Evolutionary conservation across 2,113 vertebrate genomes (phyloP), one percentile per base, ranked within the genome.

Genomic region (Thalassarche chlororhynchos): DNA sequence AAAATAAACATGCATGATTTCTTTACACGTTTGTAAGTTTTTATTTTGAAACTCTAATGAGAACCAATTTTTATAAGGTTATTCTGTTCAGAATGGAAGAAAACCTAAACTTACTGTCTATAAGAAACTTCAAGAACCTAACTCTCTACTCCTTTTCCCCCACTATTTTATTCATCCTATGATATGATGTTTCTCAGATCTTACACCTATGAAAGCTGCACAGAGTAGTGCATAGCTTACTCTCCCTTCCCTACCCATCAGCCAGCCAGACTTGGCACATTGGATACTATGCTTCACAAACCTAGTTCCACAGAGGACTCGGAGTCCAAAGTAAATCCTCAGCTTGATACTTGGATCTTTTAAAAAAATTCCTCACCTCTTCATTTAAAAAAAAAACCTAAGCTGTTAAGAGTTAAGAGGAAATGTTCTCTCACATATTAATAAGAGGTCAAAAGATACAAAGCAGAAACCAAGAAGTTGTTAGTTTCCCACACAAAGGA

Each of bases 41-140:
- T 76, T 36, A 12, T 25, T 60, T 32, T 51, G 28, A 55, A 80
- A 64, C 4, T 55, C 25, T 55, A 44, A 49, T 21, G 24, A 91
- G 8, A 71, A 17, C 1, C 4, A 46, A 42, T 6, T 3, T 62
- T 76, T 51, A 18, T 15, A 60, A 32, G 6, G 5, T 55, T 71
- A 5, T 88, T 79, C 23, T n/a, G 6, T 31, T 38, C 8, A 34
- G 18, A 14, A 15, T 46, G 8, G 36, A 66, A 60, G 32, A 51
- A 55, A 71, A 40, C 3, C 3, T 51, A n/a, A 80, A 65, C 4
- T 24, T 54, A 0, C 0, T 12, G 2, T 17, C 11, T 34, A 1
- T 6, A 44, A 40, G 17, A 81, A 71, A 49, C 8, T 38, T 57
- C 32, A 76, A 15, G 10, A 55, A 60, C 3, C 4, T 84, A 76